Evolutionary conservation across 2,797 vertebrate genomes (phyloP), one percentile per base, ranked within the genome.

Genomic region (Heliangelus exortis): DNA sequence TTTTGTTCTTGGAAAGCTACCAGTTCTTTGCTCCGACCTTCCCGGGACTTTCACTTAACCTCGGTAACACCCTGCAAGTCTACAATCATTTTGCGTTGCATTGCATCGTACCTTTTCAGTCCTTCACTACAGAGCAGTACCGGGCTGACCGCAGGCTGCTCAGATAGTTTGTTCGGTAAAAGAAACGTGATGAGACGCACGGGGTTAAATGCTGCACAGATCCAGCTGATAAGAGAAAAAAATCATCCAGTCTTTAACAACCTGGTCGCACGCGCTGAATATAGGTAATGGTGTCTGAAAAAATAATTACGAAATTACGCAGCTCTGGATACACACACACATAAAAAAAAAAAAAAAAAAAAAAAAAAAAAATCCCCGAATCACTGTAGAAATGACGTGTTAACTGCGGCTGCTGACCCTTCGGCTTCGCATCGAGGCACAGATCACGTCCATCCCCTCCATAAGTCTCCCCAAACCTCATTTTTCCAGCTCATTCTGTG

Each of bases 1-100:
- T 93, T 96, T 95, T 92, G 26, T 31, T 78, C 63, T 84, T 87
- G 80, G 58, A 82, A 51, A 22, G 67, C 48, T 29, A 87, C 48
- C 80, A 81, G 31, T 23, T 75, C 22, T 88, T 63, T 15, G 51
- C 23, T 86, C 22, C 84, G 63, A 78, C 55, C 31, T 19, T 86
- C 48, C 77, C 31, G 6, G 39, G 33, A 47, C 76, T 93, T 92
- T 47, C 26, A 71, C 47, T 90, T 83, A 80, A 85, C 21, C 65
- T 85, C 68, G 7, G 29, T 67, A 92, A 77, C 51, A 92, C 47
- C 61, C 72, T 67, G 87, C 61, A 67, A 83, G 36, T 16, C 79
- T 85, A 19, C 47, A 51, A 15, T 71, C 50, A 13, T 31, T 93
- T 67, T 34, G 57, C 28, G n/a, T 3, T 3, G n/a, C 58, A 18